These are phyloP conservation scores for Mesochorus sp. DNA, from an alignment of 2,888 invertebrate genomes.

Conservation along the genomic window DNA sequence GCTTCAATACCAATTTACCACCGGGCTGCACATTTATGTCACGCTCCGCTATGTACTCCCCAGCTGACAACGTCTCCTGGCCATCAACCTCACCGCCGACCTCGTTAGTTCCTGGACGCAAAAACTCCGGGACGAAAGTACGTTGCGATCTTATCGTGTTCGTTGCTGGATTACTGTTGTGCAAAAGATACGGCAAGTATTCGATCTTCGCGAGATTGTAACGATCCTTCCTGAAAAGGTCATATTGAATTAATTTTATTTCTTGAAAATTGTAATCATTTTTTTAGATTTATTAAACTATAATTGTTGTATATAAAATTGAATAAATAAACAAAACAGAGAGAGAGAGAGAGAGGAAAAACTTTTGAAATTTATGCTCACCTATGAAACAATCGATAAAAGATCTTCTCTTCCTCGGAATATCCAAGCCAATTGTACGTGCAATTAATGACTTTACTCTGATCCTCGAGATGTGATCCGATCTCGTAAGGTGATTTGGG, in stretches of 20 bases:
- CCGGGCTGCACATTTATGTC: constrained; percentile 97
- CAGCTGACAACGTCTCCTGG: constrained; percentile 90
- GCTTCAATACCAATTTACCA: constrained; percentile 93
- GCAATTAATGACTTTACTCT: constrained; percentile 96
- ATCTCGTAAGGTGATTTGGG: constrained; percentile 96
- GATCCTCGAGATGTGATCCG: constrained; percentile 96
- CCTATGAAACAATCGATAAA: constrained; percentile 89
- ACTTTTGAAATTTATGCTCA: constrained; percentile 66
- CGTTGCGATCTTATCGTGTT: constrained; percentile 90
- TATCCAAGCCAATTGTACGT: constrained; percentile 97
- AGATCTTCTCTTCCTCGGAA: constrained; percentile 88
- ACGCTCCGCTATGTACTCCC: constrained; percentile 94
- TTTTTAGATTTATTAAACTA: too few species aligned
- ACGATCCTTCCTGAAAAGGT: constrained; percentile 88
- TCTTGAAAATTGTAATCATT: not conserved
- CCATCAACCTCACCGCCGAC: constrained; percentile 98
- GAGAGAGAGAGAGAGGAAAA: too few species aligned
- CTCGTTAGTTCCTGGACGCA: constrained; percentile 86
- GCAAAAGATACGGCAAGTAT: constrained; percentile 95
- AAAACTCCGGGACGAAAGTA: constrained; percentile 91
- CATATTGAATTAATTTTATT: not conserved
- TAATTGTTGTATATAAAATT: too few species aligned
- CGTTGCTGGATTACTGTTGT: constrained; percentile 94
- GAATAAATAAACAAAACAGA: too few species aligned
- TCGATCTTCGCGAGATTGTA: constrained; percentile 97